Evolutionary conservation across 2,797 vertebrate genomes (phyloP).

Genomic region (Xenopus petersii): DNA sequence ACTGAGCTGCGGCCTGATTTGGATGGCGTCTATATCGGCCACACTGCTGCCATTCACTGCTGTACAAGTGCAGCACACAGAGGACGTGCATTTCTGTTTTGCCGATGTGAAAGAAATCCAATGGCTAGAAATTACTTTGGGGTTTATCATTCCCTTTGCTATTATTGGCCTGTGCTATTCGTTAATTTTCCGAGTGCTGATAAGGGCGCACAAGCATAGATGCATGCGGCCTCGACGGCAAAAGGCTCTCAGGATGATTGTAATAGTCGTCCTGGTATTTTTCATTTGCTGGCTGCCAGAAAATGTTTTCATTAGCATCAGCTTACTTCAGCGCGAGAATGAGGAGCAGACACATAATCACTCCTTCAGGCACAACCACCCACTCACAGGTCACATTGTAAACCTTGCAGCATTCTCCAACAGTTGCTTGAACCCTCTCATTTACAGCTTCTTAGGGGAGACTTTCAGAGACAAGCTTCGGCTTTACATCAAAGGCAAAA

Average conservation of each 20-base stretch:
- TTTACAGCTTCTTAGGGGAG: constrained; percentile 97
- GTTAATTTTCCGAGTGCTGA: constrained; percentile 82
- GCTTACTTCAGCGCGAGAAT: constrained; percentile 81
- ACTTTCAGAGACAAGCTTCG: constrained; percentile 95
- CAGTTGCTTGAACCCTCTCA: constrained; percentile 95
- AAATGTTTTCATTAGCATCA: constrained; percentile 94
- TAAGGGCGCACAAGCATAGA: constrained; percentile 81
- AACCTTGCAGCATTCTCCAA: constrained; percentile 97
- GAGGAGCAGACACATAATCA: constrained; percentile 73
- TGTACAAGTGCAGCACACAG: constrained; percentile 86
- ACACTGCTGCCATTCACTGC: constrained; percentile 91
- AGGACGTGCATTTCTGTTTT: constrained; percentile 91
- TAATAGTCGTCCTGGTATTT: constrained; percentile 93
- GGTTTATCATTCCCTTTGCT: constrained; percentile 90
- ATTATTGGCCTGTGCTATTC: constrained; percentile 96
- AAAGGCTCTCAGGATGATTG: constrained; percentile 97
- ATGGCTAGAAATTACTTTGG: constrained; percentile 94
- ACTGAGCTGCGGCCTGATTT: constrained; percentile 93
- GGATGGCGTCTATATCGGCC: constrained; percentile 91
- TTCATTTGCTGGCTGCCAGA: constrained; percentile 98
- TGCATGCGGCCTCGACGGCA: constrained; percentile 83
- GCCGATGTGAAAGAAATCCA: constrained; percentile 93
- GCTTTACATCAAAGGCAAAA: constrained; percentile 87
- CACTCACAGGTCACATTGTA: constrained; percentile 89
- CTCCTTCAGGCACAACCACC: constrained; percentile 86